Evolutionary conservation across 2,113 vertebrate species (phyloP).

Genomic region (Urocitellus parryii): DNA sequence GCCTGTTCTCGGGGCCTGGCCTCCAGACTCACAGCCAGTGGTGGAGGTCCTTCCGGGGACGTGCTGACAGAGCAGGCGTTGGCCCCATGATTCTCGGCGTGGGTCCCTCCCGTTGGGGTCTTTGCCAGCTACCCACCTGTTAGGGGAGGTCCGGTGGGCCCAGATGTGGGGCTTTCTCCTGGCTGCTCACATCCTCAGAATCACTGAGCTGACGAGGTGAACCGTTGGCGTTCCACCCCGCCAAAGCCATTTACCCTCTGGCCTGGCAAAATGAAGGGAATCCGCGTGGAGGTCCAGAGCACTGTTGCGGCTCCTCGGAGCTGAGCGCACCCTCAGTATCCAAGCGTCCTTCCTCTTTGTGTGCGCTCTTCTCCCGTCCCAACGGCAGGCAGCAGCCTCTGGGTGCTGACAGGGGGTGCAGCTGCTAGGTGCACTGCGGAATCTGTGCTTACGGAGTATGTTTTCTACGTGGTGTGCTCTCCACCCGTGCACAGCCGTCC

Average conservation of each 20-base stretch:
- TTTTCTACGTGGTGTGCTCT: not conserved
- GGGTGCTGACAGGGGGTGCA: too few species aligned
- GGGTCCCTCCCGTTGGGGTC: not conserved
- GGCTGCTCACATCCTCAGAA: not conserved
- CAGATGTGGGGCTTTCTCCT: not conserved
- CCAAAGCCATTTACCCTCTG: not conserved
- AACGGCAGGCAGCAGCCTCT: too few species aligned
- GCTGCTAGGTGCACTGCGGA: not conserved
- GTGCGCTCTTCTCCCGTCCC: not conserved
- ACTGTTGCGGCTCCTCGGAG: not conserved
- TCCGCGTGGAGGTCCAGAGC: not conserved
- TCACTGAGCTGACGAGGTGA: not conserved
- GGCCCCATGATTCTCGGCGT: not conserved
- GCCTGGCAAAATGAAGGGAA: not conserved
- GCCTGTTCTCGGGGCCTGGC: not conserved
- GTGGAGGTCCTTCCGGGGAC: not conserved
- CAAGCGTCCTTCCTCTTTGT: not conserved
- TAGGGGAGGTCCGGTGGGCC: not conserved
- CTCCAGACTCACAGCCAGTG: not conserved
- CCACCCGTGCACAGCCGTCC: not conserved
- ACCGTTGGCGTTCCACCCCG: not conserved
- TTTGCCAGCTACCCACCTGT: not conserved
- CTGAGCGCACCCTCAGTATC: not conserved
- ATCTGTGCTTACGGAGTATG: not conserved
- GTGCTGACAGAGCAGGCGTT: not conserved